Evolutionary conservation across 1,140 invertebrate species (phyloP).

Genomic region (Listronotus bonariensis): DNA sequence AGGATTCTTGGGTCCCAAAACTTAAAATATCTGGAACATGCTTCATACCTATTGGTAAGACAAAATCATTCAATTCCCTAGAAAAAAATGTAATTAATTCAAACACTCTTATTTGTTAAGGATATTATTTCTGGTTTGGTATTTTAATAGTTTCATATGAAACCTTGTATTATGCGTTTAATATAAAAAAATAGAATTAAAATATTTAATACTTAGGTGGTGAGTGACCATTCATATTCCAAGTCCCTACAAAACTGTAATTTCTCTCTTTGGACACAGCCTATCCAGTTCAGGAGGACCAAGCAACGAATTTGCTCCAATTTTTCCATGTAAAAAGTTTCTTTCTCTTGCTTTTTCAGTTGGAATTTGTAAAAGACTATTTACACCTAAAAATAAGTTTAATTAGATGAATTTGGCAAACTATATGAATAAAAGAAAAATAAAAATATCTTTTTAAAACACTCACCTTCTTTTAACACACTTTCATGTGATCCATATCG

Average conservation of each 20-base stretch:
- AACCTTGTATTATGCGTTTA: too few relatives aligned
- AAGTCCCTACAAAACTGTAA: conserved; percentile 90
- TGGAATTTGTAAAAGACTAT: conserved; percentile 78
- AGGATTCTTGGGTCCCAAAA: conserved; percentile 92
- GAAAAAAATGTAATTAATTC: conserved; percentile 18
- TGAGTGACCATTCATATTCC: conserved; percentile 93
- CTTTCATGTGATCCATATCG: conserved; percentile 52
- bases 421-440: neutral
- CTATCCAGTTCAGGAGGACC: conserved; percentile 82
- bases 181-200: too few relatives aligned
- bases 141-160: too few relatives aligned
- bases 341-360: conserved; percentile 78
- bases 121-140: too few relatives aligned
- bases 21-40: conserved; percentile 89
- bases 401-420: neutral
- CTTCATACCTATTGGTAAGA: conserved; percentile 80
- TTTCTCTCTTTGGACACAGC: conserved; percentile 81
- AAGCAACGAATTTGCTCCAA: conserved; percentile 78
- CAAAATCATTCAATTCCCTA: conserved; percentile 83
- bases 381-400: conserved; percentile 64
- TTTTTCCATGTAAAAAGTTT: conserved; percentile 78
- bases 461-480: conserved; percentile 47
- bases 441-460: neutral
- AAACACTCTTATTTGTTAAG: too few relatives aligned
- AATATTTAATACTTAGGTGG: conserved; percentile 63